These are phyloP conservation scores for Chrysomallon squamiferum DNA, from an alignment of 1,140 invertebrate species.

Conservation along the genomic window DNA sequence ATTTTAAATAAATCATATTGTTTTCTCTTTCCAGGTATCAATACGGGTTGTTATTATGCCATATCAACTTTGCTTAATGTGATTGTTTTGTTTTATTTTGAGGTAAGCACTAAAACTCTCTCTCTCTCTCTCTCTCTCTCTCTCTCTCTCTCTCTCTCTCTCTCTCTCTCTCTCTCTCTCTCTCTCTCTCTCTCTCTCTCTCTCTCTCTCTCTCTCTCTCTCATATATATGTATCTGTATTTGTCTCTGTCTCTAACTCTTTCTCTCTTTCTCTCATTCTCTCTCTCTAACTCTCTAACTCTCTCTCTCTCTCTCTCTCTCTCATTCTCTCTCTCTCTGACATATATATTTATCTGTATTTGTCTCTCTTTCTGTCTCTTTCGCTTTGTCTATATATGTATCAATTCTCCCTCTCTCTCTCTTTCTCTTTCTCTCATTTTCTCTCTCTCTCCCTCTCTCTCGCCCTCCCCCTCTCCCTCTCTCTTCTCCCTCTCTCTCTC, in stretches of 20 bases:
- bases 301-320: slow-evolving; percentile 10
- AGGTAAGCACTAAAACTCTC: slow-evolving; percentile 66
- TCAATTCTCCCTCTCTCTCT: slow-evolving; percentile 14
- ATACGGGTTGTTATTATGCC: slow-evolving; percentile 93
- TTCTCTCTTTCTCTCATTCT: background rate
- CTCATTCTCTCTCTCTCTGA: too few species aligned
- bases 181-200: too few species aligned
- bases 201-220: too few species aligned
- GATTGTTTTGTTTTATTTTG: slow-evolving; percentile 81
- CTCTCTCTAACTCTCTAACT: background rate
- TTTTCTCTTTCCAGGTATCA: slow-evolving; percentile 70
- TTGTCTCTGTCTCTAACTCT: background rate
- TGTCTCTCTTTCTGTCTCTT: too few species aligned
- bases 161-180: too few species aligned
- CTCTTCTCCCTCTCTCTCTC: background rate
- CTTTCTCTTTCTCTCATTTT: slow-evolving; percentile 10
- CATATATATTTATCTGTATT: too few species aligned
- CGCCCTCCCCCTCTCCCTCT: background rate
- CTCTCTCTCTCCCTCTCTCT: slow-evolving; percentile 13
- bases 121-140: too few species aligned
- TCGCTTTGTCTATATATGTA: too few species aligned
- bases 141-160: too few species aligned
- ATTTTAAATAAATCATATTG: too few species aligned
- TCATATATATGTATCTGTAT: background rate
- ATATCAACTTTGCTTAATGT: slow-evolving; percentile 91